Percentiles rank a stretch among this genome's conserved stretches.
Conservation (phyloP, 2,888 invertebrate species). For the Eueremaeus valkanovi region DNA sequence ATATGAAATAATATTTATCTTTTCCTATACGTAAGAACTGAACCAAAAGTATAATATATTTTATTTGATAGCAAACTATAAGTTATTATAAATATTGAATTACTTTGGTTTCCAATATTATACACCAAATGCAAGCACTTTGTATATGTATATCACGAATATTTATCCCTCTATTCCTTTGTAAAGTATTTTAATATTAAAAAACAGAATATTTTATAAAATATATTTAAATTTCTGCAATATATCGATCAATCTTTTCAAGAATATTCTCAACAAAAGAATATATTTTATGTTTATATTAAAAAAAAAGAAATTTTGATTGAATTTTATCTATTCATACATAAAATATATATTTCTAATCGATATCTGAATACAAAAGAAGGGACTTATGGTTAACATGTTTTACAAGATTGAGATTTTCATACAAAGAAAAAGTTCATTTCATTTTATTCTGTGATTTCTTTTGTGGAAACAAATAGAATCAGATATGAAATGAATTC, state of each 20-base stretch:
- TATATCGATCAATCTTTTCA: not conserved
- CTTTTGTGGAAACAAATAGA: not conserved
- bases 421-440: too few relatives aligned
- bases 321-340: not conserved
- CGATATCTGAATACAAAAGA: too few relatives aligned
- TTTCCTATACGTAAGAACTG: not conserved
- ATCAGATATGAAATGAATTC: not conserved
- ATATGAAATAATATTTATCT: constrained; percentile 2
- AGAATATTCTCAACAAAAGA: not conserved
- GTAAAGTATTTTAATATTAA: not conserved
- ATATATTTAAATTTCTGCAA: not conserved
- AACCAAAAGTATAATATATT: not conserved
- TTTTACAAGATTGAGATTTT: too few relatives aligned
- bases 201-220: not conserved
- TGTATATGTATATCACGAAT: not conserved
- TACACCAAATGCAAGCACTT: not conserved
- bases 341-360: too few relatives aligned
- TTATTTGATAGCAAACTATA: too few relatives aligned
- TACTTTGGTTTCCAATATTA: not conserved
- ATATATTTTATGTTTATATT: not conserved
- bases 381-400: too few relatives aligned
- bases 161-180: not conserved
- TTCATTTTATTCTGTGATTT: not conserved
- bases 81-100: constrained; percentile 11
- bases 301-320: not conserved